Conservation (phyloP, 2,888 invertebrate genomes). For the Incurvaria masculella region DNA sequence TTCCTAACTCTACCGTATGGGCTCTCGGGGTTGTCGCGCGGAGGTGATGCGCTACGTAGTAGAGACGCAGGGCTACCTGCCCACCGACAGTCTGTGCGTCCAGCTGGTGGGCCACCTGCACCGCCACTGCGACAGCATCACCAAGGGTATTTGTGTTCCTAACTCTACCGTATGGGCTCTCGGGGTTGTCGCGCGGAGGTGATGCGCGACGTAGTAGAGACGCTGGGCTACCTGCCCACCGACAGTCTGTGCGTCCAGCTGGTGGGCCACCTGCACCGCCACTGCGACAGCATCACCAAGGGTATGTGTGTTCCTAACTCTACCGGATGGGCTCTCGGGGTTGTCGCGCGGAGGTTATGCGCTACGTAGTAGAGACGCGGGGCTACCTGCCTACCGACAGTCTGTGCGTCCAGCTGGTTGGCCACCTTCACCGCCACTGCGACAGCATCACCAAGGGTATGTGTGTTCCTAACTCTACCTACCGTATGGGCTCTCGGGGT, state of each 20-base stretch:
- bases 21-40: slow-evolving; percentile 88
- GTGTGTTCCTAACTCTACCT: slow-evolving; percentile 32
- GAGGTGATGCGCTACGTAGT: slow-evolving; percentile 88
- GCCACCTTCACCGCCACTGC: too few species aligned
- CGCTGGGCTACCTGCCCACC: too few species aligned
- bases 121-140: slow-evolving; percentile 69
- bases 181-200: slow-evolving; percentile 77
- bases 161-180: slow-evolving; percentile 70
- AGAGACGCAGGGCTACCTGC: slow-evolving; percentile 77
- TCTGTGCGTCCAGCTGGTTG: slow-evolving; percentile 30
- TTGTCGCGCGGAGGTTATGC: not conserved
- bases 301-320: slow-evolving; percentile 32
- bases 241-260: slow-evolving; percentile 30
- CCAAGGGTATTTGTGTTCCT: too few species aligned
- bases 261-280: slow-evolving; percentile 54
- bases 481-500: slow-evolving; percentile 85
- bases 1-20: slow-evolving; percentile 73
- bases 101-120: slow-evolving; percentile 80
- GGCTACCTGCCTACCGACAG: too few species aligned
- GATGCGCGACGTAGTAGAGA: slow-evolving; percentile 18
- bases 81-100: slow-evolving; percentile 77
- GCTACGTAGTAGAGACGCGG: slow-evolving; percentile 18
- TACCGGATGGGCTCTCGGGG: not conserved
- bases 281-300: slow-evolving; percentile 65
- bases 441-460: slow-evolving; percentile 47